These are phyloP conservation scores for Itoplectis maculator DNA, from an alignment of 2,888 invertebrate species.

Conservation along the genomic window DNA sequence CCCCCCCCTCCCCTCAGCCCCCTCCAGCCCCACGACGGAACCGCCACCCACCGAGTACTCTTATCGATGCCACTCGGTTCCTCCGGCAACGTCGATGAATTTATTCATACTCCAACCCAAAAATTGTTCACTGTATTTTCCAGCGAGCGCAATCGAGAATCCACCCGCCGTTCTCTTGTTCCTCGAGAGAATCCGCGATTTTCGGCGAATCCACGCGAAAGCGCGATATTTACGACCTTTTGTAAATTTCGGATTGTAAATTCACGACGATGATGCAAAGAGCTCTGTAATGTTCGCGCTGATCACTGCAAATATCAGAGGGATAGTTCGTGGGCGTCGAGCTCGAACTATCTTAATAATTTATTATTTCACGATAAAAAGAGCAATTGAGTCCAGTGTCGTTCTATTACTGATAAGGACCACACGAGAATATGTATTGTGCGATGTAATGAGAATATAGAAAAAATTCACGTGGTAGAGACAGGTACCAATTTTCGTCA, in stretches of 20 bases:
- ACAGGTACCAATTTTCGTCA: neutral
- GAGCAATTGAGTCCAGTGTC: too few species aligned
- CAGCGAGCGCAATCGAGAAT: constrained; percentile 54
- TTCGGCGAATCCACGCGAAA: too few species aligned
- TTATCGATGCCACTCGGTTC: constrained; percentile 64
- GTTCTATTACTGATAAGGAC: too few species aligned
- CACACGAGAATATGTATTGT: too few species aligned
- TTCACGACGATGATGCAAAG: constrained; percentile 50
- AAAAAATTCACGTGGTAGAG: neutral
- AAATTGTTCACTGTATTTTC: constrained; percentile 70
- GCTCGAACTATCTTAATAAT: too few species aligned
- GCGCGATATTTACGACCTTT: constrained; percentile 61
- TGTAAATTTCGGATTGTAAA: constrained; percentile 50
- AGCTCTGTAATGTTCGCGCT: constrained; percentile 56
- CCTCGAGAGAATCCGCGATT: constrained; percentile 47
- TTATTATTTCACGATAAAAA: too few species aligned
- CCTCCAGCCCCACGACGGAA: constrained; percentile 48
- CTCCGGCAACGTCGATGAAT: constrained; percentile 77
- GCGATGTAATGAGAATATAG: too few species aligned
- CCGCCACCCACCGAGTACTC: constrained; percentile 25
- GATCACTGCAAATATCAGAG: too few species aligned
- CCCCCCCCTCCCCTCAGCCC: constrained; percentile 54
- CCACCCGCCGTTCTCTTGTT: neutral
- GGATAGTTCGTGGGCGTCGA: constrained; percentile 49
- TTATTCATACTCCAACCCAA: constrained; percentile 80